Evolutionary conservation across 1,140 invertebrate species (phyloP), one percentile per base, ranked within the genome.

Genomic region (Drosophila lowei): DNA sequence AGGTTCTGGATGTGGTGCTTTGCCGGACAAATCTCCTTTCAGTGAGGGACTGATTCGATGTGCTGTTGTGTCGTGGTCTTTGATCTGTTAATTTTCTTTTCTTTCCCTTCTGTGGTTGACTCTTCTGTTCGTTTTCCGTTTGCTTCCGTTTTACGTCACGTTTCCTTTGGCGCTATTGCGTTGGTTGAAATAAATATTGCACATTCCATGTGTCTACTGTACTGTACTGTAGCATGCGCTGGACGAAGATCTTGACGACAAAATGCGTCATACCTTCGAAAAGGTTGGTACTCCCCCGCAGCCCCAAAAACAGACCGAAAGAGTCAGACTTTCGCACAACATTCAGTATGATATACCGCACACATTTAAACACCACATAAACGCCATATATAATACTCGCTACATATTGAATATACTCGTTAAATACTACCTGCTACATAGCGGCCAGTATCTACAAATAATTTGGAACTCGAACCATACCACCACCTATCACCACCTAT

Each of bases 231-330:
- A 86, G 81, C 81, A 86, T 90, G 83, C 76, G 68, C 73, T 72
- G 84, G 84, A 90, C 60, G 89, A 90, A 89, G 89, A 90, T 80
- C 80, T 90, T 65, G 89, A 90, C 57, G 89, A 90, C 43, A 90
- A 90, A 90, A 88, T 90, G 89, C 85, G 89, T 81, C 89, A 90
- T 63, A 90, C 95, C 64, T 93, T 96, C 62, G 95, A 95, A 91
- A 95, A 96, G 94, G 95, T 95, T 93, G 90, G 85, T 91, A 91
- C 68, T 58, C 1, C 42, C 28, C 43, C 38, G 18, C 13, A 30
- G 60, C 50, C 59, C 58, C 54, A 52, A 23, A 15, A 44, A 63
- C 25, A 38, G 16, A 9, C 18, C 18, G 18, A 18, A 18, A 18
- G 18, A 18, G 18, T 18, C 18, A 18, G 18, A 18, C 18, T 18